Percentiles rank a stretch among this genome's conserved stretches.
phyloP scores from a whole-genome alignment of 2,888 invertebrate genomes.

The Ashinkailepas kermadecensis region DNA sequence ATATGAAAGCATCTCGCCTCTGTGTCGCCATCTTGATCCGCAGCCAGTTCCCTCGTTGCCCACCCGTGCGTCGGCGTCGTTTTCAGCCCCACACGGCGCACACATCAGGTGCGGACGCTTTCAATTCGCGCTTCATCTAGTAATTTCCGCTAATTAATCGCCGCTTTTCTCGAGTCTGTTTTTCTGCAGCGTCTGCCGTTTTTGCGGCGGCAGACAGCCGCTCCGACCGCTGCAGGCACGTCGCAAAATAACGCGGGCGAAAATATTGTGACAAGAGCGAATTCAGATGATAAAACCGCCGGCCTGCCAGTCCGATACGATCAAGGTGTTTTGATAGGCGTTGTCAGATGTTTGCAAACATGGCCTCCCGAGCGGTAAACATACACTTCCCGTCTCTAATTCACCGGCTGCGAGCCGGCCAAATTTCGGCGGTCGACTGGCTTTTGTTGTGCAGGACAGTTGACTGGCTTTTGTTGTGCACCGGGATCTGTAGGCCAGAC shows the following conservation, averaged over 20 bases:
- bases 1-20: no score
- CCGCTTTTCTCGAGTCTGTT: neutral
- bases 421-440: no score
- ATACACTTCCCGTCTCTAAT: neutral
- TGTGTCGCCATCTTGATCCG: no score
- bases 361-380: neutral
- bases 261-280: slow-evolving; percentile 14
- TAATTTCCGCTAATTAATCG: slow-evolving; percentile 19
- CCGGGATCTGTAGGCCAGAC: no score
- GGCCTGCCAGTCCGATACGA: neutral
- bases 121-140: slow-evolving; percentile 11
- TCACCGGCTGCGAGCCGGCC: no score
- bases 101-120: neutral
- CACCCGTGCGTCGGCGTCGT: no score
- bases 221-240: neutral
- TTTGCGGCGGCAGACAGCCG: neutral
- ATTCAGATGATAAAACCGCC: slow-evolving; percentile 4
- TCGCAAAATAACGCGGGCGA: slow-evolving; percentile 10
- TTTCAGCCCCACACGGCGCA: no score
- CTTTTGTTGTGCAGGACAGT: no score
- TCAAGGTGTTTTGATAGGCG: neutral
- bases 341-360: slow-evolving; percentile 14
- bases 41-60: no score
- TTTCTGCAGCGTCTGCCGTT: neutral
- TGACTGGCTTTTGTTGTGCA: no score